Base-by-base conservation (phyloP, 2,797 vertebrate species). In the Cyprinella venusta region DNA sequence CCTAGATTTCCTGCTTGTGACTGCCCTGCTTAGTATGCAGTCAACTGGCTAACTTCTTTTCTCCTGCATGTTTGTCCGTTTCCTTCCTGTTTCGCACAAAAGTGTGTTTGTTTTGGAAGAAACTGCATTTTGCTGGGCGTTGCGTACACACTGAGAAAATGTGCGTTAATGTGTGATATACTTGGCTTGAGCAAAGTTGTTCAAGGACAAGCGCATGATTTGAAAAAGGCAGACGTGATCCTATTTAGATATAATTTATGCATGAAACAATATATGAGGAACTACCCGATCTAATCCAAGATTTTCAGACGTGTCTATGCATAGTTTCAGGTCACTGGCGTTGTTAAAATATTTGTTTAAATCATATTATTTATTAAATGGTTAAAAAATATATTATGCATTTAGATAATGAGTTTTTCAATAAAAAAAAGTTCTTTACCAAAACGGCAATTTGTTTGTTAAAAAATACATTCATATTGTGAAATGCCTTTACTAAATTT, bases 1-100 rank as follows among this genome's bases (percentile, higher is more conserved):
- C 95, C 95, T 95, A 91, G 92, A 95, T 94, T 93, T 94, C 93
- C 93, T 90, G 94, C 95, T 95, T 94, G 94, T 91, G 91, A 90
- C 91, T 68, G 70, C 77, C 85, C 85, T 93, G 92, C 93, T 95
- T 95, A 94, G 81, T 86, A 94, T 86, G 76, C 50, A 63, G 81
- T 85, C 54, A 16, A 52, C 69, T 79, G 74, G 80, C 84, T 79
- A 78, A 75, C 77, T 86, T 82, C 84, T 88, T 85, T 74, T 70
- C 87, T 83, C 85, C 88, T 82, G 75, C 48, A 81, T 89, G 88
- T 88, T 87, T 88, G 76, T 79, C 75, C 74, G 79, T 88, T 87
- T 87, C 86, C 87, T 87, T 89, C 86, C 84, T 90, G 84, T 86
- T 65, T 74, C 82, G 67, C 69, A 76, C 81, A 86, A 77, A 84